These are phyloP conservation scores for Tauraco erythrolophus DNA, from an alignment of 2,113 vertebrate genomes.

Conservation along the genomic window DNA sequence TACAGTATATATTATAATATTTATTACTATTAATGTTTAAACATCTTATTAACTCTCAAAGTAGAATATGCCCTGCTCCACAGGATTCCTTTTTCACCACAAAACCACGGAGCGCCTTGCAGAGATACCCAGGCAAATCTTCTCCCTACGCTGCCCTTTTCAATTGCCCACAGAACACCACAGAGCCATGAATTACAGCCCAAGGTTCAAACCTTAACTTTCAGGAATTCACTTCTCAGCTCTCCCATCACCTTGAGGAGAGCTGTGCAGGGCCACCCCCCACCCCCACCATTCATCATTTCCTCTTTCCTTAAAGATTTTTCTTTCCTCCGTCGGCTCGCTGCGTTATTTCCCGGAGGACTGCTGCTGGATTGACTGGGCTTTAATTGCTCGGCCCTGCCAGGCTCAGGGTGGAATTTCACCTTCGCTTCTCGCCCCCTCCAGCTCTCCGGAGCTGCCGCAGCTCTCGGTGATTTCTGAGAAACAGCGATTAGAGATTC, in stretches of 20 bases:
- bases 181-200: not conserved
- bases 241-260: not conserved
- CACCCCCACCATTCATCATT: constrained; percentile 26
- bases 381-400: constrained; percentile 49
- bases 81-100: not conserved
- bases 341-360: constrained; percentile 54
- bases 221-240: not conserved
- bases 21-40: not conserved
- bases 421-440: not conserved
- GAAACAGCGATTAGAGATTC: not conserved
- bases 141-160: not conserved
- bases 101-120: not conserved
- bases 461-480: not conserved
- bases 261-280: not conserved
- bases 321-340: not conserved
- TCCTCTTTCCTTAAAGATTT: constrained; percentile 35
- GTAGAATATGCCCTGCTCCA: accelerated
- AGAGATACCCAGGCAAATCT: not conserved
- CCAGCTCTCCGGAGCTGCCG: not conserved
- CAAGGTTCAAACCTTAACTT: not conserved
- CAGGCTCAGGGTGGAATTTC: constrained; percentile 29
- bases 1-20: not conserved
- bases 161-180: not conserved
- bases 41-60: not conserved
- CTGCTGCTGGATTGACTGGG: constrained; percentile 51